Percentiles rank a stretch among this genome's conserved stretches.
phyloP scores from a whole-genome alignment of 2,888 invertebrate species.

The Syritta pipiens region DNA sequence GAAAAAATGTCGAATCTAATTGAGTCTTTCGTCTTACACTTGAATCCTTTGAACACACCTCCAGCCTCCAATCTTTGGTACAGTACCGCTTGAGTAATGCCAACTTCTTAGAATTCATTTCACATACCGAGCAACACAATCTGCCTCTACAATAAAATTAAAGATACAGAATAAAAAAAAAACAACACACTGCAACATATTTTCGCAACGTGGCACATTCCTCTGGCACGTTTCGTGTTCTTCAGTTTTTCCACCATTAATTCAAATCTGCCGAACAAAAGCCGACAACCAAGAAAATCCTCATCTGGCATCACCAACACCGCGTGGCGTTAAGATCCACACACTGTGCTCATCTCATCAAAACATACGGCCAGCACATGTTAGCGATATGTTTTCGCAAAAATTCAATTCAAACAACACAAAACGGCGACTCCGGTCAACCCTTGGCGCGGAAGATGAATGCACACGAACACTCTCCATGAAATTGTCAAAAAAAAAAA shows the following conservation, averaged over 20 bases:
- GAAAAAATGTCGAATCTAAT: no score
- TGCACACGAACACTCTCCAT: no score
- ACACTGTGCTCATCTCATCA: conserved; percentile 8
- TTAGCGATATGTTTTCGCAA: conserved; percentile 56
- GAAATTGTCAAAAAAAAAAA: no score
- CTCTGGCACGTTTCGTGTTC: conserved; percentile 24
- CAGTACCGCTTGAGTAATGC: no score
- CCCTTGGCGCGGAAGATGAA: no score
- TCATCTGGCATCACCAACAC: conserved; percentile 32
- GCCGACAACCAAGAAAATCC: conserved; percentile 6
- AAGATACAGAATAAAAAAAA: neutral
- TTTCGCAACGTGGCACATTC: conserved; percentile 62
- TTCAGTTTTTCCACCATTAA: no score
- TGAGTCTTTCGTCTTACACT: no score
- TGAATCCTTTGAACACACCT: no score
- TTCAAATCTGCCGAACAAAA: conserved; percentile 15
- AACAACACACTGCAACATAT: conserved; percentile 41
- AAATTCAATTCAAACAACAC: conserved; percentile 24
- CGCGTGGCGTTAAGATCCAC: conserved; percentile 34
- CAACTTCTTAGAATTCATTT: neutral
- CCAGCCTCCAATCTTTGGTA: no score
- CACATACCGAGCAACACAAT: neutral
- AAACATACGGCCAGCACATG: conserved; percentile 64
- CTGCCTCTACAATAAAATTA: neutral
- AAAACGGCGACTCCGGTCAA: no score